Conservation (phyloP, 2,888 invertebrate species). For the Drosophila algonquin region DNA sequence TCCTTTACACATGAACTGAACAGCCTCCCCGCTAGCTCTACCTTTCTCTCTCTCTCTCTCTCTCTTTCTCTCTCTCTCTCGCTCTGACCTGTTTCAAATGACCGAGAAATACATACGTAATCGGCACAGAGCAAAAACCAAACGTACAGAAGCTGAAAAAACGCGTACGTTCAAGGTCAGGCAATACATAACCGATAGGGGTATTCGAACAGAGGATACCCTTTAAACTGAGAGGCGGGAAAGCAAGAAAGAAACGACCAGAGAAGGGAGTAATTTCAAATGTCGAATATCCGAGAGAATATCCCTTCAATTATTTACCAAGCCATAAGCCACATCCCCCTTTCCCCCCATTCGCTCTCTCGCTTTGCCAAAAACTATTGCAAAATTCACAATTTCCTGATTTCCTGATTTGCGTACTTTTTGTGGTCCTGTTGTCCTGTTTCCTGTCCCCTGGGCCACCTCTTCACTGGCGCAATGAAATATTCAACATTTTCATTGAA, state of each 20-base stretch:
- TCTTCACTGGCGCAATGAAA: slow-evolving; percentile 21
- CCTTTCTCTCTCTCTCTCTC: background rate
- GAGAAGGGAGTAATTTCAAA: background rate
- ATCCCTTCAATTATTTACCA: slow-evolving; percentile 31
- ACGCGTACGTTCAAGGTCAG: slow-evolving; percentile 38
- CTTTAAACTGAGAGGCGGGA: background rate
- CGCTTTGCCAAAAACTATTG: slow-evolving; percentile 18
- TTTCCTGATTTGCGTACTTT: background rate
- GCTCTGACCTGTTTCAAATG: slow-evolving; percentile 43
- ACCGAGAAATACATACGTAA: slow-evolving; percentile 22
- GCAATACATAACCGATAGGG: background rate
- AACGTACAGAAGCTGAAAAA: background rate
- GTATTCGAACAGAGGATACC: background rate
- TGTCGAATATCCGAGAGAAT: slow-evolving; percentile 14
- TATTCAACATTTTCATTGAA: slow-evolving; percentile 14
- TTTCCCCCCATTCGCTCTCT: background rate
- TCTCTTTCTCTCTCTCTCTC: background rate
- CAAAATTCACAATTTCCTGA: slow-evolving; percentile 31
- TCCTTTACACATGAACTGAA: slow-evolving; percentile 37
- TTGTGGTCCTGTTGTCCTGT: too few species aligned
- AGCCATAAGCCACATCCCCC: slow-evolving; percentile 9
- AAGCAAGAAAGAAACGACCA: too few species aligned
- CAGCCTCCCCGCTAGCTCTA: background rate
- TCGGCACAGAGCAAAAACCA: background rate
- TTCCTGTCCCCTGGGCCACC: background rate